phyloP scores from a whole-genome alignment of 2,113 vertebrate genomes.

The Anoura caudifer region DNA sequence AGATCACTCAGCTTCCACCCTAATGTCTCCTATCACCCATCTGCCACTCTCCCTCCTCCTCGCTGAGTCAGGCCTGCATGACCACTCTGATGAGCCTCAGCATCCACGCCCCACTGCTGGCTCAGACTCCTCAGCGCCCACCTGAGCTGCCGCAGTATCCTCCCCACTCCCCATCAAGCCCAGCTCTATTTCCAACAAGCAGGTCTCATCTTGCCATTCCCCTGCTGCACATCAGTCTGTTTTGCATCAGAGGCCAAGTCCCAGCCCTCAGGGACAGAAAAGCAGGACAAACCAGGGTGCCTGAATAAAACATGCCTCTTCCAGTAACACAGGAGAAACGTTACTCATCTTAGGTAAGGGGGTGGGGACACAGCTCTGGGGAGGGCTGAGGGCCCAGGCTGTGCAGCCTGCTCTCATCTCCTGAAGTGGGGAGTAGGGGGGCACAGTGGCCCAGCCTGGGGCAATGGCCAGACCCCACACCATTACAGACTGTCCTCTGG shows the following conservation, averaged over 20 bases:
- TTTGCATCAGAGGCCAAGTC: not conserved
- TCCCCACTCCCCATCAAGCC: not conserved
- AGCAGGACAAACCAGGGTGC: slow-evolving; percentile 57
- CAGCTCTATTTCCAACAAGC: slow-evolving; percentile 3
- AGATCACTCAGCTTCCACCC: not conserved
- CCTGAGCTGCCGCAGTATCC: not conserved
- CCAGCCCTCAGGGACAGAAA: slow-evolving; percentile 36
- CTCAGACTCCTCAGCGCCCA: not conserved
- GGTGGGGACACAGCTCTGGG: not conserved
- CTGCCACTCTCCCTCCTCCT: not conserved
- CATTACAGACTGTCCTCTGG: not conserved
- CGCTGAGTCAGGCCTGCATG: no score
- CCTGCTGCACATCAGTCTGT: not conserved
- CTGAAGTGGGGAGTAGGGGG: fast-evolving
- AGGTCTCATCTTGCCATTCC: slow-evolving; percentile 46
- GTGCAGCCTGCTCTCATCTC: not conserved
- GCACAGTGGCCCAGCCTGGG: not conserved
- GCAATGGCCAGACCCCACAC: not conserved
- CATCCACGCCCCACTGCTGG: no score
- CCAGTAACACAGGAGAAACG: slow-evolving; percentile 34
- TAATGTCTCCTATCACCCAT: no score
- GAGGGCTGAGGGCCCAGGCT: not conserved
- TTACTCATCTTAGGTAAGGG: slow-evolving; percentile 27
- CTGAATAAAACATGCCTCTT: slow-evolving; percentile 41
- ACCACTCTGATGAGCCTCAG: not conserved